Conservation (phyloP, 2,888 invertebrate genomes). For the Ophion costatus region DNA sequence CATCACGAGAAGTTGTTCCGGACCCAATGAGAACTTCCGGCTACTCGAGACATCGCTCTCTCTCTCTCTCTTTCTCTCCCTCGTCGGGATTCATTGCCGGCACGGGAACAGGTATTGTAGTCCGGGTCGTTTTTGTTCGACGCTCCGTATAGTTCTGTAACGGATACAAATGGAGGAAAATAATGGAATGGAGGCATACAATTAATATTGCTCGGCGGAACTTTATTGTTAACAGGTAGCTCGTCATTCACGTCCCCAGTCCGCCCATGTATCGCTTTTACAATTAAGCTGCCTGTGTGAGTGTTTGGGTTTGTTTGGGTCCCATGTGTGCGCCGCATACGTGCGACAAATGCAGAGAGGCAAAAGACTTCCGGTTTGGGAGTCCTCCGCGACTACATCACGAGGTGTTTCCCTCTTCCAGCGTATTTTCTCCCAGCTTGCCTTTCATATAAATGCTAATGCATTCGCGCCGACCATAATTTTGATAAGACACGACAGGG, state of each 20-base stretch:
- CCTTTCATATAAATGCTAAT: constrained; percentile 66
- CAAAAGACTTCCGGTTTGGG: constrained; percentile 60
- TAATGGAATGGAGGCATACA: not conserved
- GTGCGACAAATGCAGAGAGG: constrained; percentile 41
- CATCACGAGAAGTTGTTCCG: constrained; percentile 19
- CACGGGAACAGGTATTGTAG: not conserved
- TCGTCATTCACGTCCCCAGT: constrained; percentile 41
- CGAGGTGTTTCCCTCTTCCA: constrained; percentile 35
- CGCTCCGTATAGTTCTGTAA: not conserved
- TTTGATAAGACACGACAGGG: constrained; percentile 58
- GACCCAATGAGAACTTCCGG: constrained; percentile 4
- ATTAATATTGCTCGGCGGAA: constrained; percentile 53
- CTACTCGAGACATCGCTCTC: constrained; percentile 36
- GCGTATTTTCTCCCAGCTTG: constrained; percentile 36
- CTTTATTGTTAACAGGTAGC: constrained; percentile 65
- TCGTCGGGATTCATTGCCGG: not conserved
- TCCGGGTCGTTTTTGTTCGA: constrained; percentile 16
- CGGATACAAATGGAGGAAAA: constrained; percentile 22
- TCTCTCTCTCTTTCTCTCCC: constrained; percentile 18
- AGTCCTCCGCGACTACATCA: constrained; percentile 41
- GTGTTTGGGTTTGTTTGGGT: not conserved
- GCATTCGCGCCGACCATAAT: constrained; percentile 58
- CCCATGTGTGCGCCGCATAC: constrained; percentile 20
- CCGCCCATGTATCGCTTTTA: constrained; percentile 39
- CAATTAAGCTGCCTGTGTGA: not conserved